Base-by-base conservation (phyloP, 1,140 invertebrate genomes). In the Ceratosolen solmsi region DNA sequence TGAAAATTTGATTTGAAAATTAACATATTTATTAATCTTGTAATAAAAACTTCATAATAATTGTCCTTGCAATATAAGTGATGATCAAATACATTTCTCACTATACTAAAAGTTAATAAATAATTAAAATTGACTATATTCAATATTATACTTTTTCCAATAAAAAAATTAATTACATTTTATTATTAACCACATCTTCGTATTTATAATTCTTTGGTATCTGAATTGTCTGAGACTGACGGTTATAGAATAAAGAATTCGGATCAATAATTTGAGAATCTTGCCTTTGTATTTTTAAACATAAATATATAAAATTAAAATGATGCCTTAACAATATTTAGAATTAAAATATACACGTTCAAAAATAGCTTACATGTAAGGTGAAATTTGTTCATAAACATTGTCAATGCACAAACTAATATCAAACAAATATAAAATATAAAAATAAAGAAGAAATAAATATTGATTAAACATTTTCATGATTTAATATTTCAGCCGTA, bases 191-290 rank as follows among this genome's bases (percentile, higher is more conserved):
- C 22, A 11, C 7, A 51, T 51, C 20, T 20, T 27, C 0, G 68
- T n/a, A 27, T 17, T 49, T 7, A 49, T 46, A 1, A 58, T 38
- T 58, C 8, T 38, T 71, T 36, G 83, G 73, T 82, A 58, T 60
- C n/a, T 83, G 25, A 51, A 75, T 11, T n/a, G 30, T 58, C n/a
- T 77, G 2, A 41, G 30, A 13, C 13, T 68, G 65, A 36, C 81
- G 84, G 51, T 86, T 77, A 70, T 87, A 88, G 79, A 82, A 87
- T 63, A 88, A 85, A 11, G 88, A 88, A 82, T 87, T 80, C 54
- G 88, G 87, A 86, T 89, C 86, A 30, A 88, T 9, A 13, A 84
- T 54, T 17, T 87, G 49, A 15, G 85, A 70, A 8, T 83, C 11
- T 63, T 82, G 60, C 8, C 86, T 87, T 27, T 30, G 51, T 22